These are phyloP conservation scores for Pseudotriccus pelzelni DNA, from an alignment of 2,797 vertebrate genomes.

Conservation along the genomic window DNA sequence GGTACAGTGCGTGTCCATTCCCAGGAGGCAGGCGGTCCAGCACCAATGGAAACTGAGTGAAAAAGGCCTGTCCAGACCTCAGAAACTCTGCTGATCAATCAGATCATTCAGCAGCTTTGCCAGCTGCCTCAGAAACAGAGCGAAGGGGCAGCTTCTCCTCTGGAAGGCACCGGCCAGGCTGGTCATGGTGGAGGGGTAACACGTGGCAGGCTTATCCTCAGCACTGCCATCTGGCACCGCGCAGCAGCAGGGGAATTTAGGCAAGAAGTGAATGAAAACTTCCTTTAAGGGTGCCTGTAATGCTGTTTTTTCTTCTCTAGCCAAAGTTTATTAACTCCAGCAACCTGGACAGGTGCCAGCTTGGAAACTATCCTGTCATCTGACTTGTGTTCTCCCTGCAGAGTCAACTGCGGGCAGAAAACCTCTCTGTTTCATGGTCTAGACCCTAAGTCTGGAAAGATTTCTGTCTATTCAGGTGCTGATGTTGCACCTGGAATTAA, in stretches of 20 bases:
- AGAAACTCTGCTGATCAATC: neutral
- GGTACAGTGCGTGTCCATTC: neutral
- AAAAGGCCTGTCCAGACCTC: neutral
- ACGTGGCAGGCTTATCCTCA: neutral
- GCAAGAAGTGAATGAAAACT: neutral
- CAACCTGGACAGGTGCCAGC: neutral
- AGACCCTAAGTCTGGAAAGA: neutral
- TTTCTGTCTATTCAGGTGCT: neutral
- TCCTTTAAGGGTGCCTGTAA: neutral
- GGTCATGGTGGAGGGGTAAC: fast-evolving
- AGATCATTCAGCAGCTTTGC: neutral
- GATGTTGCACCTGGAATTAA: neutral
- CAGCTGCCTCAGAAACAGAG: fast-evolving
- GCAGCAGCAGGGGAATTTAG: neutral
- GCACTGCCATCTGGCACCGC: neutral
- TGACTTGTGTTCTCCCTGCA: neutral
- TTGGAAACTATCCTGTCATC: neutral
- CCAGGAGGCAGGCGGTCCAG: neutral
- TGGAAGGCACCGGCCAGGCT: neutral
- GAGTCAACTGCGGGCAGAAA: fast-evolving
- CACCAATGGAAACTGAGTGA: neutral
- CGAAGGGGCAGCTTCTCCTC: fast-evolving
- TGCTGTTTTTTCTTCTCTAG: neutral
- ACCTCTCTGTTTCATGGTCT: neutral
- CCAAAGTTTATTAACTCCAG: neutral